A percentile compares a stretch with the other conserved stretches of the same genome.
Evolutionary conservation across 2,797 vertebrate species (phyloP).

Genomic region (Carduelis carduelis): DNA sequence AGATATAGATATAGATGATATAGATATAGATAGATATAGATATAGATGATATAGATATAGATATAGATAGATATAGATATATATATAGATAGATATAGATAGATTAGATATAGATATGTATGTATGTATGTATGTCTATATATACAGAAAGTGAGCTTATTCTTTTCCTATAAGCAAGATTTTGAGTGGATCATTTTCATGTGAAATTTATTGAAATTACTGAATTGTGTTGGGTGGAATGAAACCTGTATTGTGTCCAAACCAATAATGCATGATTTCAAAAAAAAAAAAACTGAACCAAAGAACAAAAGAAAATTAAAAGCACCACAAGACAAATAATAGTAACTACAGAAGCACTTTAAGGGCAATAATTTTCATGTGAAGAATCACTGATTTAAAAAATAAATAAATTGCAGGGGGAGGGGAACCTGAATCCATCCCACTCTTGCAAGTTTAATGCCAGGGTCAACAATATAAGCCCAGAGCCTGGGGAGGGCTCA

Average conservation of each 20-base stretch:
- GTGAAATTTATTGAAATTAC: background rate
- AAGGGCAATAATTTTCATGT: background rate
- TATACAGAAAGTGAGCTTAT: background rate
- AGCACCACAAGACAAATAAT: background rate
- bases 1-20: too few species aligned
- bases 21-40: too few species aligned
- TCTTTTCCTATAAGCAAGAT: background rate
- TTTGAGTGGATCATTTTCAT: background rate
- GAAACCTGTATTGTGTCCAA: background rate
- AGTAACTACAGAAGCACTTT: background rate
- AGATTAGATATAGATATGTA: too few species aligned
- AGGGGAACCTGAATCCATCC: background rate
- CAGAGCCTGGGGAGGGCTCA: background rate
- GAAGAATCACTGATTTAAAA: background rate
- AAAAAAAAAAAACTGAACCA: background rate
- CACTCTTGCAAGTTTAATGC: background rate
- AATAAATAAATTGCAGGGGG: background rate
- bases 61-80: background rate
- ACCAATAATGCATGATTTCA: background rate
- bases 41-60: too few species aligned
- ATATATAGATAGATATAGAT: too few species aligned
- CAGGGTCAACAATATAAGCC: background rate
- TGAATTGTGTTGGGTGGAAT: background rate
- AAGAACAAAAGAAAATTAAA: background rate
- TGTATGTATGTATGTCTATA: background rate